Conservation (phyloP, 2,888 invertebrate genomes). For the Stramonita haemastoma region DNA sequence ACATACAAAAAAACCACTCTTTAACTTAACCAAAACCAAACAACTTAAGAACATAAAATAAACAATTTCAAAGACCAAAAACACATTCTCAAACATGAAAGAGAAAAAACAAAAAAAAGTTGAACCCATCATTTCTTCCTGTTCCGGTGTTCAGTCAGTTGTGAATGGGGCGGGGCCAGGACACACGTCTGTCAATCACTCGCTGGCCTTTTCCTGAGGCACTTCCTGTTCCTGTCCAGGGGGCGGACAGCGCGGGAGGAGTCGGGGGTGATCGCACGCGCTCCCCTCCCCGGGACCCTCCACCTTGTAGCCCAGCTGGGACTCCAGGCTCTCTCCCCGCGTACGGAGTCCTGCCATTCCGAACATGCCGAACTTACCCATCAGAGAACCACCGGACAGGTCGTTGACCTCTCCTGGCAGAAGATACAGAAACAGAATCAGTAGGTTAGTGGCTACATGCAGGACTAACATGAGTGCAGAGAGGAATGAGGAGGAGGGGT, state of each 20-base stretch:
- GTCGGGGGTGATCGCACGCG: not conserved
- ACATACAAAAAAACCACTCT: too few relatives aligned
- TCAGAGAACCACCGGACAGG: not conserved
- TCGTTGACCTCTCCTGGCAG: slow-evolving; percentile 15
- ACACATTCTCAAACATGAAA: too few relatives aligned
- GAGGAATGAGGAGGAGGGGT: not conserved
- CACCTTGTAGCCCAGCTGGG: slow-evolving; percentile 35
- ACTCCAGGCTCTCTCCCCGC: slow-evolving; percentile 15
- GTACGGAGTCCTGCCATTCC: not conserved
- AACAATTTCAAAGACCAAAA: too few relatives aligned
- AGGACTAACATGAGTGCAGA: not conserved
- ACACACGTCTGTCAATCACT: too few relatives aligned
- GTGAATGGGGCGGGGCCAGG: too few relatives aligned
- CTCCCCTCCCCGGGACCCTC: not conserved
- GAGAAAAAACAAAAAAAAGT: too few relatives aligned
- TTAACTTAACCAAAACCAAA: too few relatives aligned
- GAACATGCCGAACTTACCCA: slow-evolving; percentile 42
- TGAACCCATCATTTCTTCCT: too few relatives aligned
- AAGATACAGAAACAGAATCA: not conserved
- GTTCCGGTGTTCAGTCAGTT: too few relatives aligned
- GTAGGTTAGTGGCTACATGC: not conserved
- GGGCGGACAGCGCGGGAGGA: not conserved
- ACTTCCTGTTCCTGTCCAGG: not conserved
- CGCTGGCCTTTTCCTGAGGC: not conserved
- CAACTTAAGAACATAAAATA: too few relatives aligned